Evolutionary conservation across 2,113 vertebrate genomes (phyloP).

Genomic region (Oceanodroma tethys): DNA sequence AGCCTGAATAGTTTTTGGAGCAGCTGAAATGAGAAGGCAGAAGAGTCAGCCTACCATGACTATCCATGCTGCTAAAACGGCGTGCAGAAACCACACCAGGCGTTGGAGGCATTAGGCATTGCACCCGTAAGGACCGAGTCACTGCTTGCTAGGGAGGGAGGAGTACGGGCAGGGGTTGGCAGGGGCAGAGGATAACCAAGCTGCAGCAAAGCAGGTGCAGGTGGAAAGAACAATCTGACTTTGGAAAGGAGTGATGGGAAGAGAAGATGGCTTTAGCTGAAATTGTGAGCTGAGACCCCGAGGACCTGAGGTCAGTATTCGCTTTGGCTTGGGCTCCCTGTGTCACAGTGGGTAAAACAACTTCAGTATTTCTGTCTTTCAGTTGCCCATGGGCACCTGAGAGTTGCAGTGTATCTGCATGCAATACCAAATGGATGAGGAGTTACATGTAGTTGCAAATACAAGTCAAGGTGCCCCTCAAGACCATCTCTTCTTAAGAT

Average conservation of each 20-base stretch:
- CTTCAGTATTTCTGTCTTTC: not conserved
- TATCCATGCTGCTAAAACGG: not conserved
- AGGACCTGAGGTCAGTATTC: not conserved
- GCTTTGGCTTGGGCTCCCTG: not conserved
- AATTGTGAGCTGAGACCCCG: not conserved
- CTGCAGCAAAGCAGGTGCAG: not conserved
- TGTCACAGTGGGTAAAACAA: not conserved
- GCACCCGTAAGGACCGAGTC: not conserved
- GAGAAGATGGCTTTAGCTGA: not conserved
- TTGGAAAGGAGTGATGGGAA: not conserved
- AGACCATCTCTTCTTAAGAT: not conserved
- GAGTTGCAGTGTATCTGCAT: not conserved
- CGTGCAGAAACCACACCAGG: not conserved
- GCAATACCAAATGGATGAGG: not conserved
- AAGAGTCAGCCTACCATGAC: not conserved
- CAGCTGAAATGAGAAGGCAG: not conserved
- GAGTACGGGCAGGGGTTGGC: not conserved
- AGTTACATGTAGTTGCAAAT: not conserved
- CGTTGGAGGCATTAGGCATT: not conserved
- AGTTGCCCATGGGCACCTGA: rapidly evolving
- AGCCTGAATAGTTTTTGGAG: not conserved
- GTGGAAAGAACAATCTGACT: not conserved
- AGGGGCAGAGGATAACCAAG: not conserved
- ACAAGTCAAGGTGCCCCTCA: not conserved
- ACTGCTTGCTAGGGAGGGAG: not conserved